Evolutionary conservation across 2,113 vertebrate species (phyloP), one percentile per base, ranked within the genome.

Genomic region (Pangasianodon hypophthalmus): DNA sequence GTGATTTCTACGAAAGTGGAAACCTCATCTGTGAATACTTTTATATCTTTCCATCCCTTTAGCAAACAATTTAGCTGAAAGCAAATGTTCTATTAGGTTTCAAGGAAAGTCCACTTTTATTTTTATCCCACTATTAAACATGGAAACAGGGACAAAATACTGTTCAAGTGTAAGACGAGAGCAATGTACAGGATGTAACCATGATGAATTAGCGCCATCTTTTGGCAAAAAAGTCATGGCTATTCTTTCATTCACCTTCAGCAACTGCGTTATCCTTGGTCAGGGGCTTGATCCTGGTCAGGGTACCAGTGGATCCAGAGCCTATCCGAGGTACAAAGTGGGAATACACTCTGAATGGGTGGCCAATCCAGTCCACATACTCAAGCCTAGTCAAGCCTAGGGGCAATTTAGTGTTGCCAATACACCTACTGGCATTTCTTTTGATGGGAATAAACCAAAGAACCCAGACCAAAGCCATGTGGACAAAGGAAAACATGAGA

Each of bases 191-290:
- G 82, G 29, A 44, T 41, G 1, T 60, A 50, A 41, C 46, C 41
- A 62, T 62, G n/a, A 52, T 85, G 7, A 62, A 37, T 32, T 85
- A 73, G 88, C 88, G 82, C 88, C 88, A 89, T 89, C 88, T 85
- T 37, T 16, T 89, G 88, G 88, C 9, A 29, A 48, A 29, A 16
- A 29, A 14, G 29, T 52, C 48, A 81, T 13, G 11, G 48, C 32
- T 8, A n/a, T 54, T 50, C 10, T 29, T 29, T 26, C 71, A 44
- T 29, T 80, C 2, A 29, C 13, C 67, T 29, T 67, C 19, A 79
- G 21, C 48, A 13, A 46, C 44, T 79, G 44, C 44, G 48, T 79
- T 24, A 79, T 44, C 16, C 9, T 24, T 77, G 6, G 32, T 44
- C 67, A n/a, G 10, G n/a, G 6, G 62, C 62, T 67, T 13, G 11